Evolutionary conservation across 2,888 invertebrate species (phyloP).

Genomic region (Amblyteles armatorius): DNA sequence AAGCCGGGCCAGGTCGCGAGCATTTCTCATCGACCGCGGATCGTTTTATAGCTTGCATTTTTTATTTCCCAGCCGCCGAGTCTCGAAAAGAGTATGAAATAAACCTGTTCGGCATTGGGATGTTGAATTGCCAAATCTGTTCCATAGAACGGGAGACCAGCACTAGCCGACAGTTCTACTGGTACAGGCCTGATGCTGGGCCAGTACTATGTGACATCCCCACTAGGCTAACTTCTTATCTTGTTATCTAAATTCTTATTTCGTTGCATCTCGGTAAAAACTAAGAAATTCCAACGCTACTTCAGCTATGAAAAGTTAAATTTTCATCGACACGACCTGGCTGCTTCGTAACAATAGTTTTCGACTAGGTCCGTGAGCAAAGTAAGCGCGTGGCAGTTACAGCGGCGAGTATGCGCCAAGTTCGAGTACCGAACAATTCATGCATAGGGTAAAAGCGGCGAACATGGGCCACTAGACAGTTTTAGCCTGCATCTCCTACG

Average conservation of each 20-base stretch:
- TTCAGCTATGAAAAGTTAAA: not conserved
- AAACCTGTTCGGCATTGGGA: no score
- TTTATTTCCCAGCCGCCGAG: no score
- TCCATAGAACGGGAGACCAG: no score
- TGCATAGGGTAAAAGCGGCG: not conserved
- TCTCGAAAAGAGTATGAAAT: no score
- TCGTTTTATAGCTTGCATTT: not conserved
- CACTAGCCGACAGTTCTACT: no score
- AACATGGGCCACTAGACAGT: no score
- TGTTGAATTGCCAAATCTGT: no score
- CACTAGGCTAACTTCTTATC: no score
- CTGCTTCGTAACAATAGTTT: not conserved
- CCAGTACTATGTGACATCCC: no score
- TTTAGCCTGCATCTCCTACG: no score
- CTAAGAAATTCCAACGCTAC: not conserved
- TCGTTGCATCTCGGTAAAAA: not conserved
- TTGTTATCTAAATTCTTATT: no score
- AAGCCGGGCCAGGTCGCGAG: not conserved
- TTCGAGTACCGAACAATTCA: not conserved
- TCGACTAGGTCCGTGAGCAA: not conserved
- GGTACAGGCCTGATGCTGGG: no score
- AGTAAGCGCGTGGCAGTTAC: not conserved
- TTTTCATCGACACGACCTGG: not conserved
- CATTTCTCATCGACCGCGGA: not conserved
- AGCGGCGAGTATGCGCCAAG: not conserved